Base-by-base conservation (phyloP, 2,888 invertebrate species). In the Microctonus brassicae region DNA sequence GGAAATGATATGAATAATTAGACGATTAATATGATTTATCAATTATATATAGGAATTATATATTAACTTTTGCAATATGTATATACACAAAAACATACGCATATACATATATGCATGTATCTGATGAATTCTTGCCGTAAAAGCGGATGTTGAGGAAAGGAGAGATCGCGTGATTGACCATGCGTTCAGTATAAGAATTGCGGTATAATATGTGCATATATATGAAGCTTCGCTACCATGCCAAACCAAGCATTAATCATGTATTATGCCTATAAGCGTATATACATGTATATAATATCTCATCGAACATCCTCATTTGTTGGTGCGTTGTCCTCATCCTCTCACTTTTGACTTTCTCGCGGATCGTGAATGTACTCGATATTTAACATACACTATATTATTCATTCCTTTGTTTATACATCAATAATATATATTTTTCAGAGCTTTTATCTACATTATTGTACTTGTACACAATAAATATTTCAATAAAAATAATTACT, bases 111-210 rank as follows among this genome's bases (percentile, higher is more conserved):
- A 52, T 7, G 42, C 17, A n/a, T 60, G 36, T 52, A 22, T n/a
- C 26, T 20, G 61, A 65, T 70, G 33, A 52, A 60, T 29, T 53
- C 42, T 62, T 42, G 13, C 29, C 1, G 11, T 11, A 33, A n/a
- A n/a, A 24, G n/a, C 26, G 24, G 55, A 69, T 55, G 36, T 39
- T 66, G 58, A 22, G 26, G 6, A 24, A 26, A 13, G 36, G 29
- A 68, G 33, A 52, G 17, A 70, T 55, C 29, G 55, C 57, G 55
- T 70, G 70, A 47, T 70, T 58, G 22, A 24, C 70, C 64, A 70
- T 33, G 64, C 64, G 64, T 65, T 52, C 52, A 33, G 39, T n/a
- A 13, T 11, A 13, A 26, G 11, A 9, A 55, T 55, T 24, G 22
- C 22, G 29, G 62, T 36, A 57, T n/a, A n/a, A n/a, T n/a, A 26